Evolutionary conservation across 2,888 invertebrate genomes (phyloP), one percentile per base, ranked within the genome.

Genomic region (Pterostichus niger): DNA sequence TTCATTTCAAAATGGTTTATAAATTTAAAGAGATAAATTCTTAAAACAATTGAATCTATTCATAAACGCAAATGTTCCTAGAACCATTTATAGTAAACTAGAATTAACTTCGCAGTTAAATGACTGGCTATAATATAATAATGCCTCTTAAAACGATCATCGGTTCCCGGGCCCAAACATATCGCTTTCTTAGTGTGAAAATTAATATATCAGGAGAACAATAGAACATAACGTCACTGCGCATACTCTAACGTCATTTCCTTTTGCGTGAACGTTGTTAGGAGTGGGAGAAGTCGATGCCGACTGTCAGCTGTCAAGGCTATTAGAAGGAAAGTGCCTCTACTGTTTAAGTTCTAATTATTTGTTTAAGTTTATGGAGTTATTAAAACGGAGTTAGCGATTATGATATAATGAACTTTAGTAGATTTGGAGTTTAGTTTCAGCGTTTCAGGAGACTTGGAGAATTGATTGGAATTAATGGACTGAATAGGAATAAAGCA

Each of bases 331-430:
- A n/a, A 49, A 49, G 49, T 49, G 49, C 49, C 49, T 49, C 49
- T 56, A 56, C 56, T 17, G 56, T 56, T 13, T 31, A 31, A 59
- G 24, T 35, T 64, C 64, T 64, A 64, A 64, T 64, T 64, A 64
- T 64, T 64, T 64, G 64, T 64, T 64, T 64, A 35, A 64, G 64
- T 64, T 64, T 64, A 64, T 64, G 64, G 40, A 64, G 64, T 64
- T 64, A 64, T 64, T 59, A 64, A 64, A 35, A 64, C 64, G 13
- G 13, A 10, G 11, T 49, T 11, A 49, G 49, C n/a, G 49, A 49
- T 49, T 49, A n/a, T 49, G 11, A 49, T 40, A 40, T 40, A 40
- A 40, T 44, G 44, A 44, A 44, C 44, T 44, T 24, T 24, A 24
- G 24, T 44, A 11, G 44, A 10, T 40, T 40, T 40, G 40, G 40